A percentile compares a stretch with the other conserved stretches of the same genome.
Conservation (phyloP, 2,797 vertebrate genomes). For the Sardinella longiceps region DNA sequence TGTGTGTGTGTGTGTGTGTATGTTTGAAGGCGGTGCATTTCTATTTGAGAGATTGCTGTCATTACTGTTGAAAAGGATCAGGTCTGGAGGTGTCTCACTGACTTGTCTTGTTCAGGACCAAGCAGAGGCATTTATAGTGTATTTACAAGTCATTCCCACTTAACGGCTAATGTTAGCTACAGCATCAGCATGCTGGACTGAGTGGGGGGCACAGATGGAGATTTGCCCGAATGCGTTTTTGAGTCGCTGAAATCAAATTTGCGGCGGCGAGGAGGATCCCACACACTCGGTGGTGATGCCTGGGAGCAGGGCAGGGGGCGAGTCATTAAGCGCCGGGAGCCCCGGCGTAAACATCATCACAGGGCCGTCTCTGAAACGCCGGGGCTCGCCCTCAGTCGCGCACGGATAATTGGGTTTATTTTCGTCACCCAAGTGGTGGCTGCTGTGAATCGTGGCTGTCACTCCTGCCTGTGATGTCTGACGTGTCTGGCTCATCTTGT, state of each 20-base stretch:
- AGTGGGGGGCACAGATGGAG: neutral
- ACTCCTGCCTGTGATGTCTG: slow-evolving; percentile 71
- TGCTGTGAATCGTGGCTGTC: slow-evolving; percentile 72
- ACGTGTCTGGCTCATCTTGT: slow-evolving; percentile 72
- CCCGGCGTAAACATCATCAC: slow-evolving; percentile 65
- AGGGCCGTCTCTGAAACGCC: slow-evolving; percentile 53
- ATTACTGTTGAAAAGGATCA: slow-evolving; percentile 60
- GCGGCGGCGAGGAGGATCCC: slow-evolving; percentile 46
- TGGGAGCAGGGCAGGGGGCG: slow-evolving; percentile 40
- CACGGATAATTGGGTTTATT: slow-evolving; percentile 77
- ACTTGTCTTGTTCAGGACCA: slow-evolving; percentile 11
- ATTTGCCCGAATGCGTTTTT: slow-evolving; percentile 34
- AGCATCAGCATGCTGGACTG: neutral
- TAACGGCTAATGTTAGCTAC: neutral
- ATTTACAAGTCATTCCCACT: neutral
- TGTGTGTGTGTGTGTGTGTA: neutral
- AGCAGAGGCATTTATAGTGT: slow-evolving; percentile 25
- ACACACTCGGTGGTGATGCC: neutral
- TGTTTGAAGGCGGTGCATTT: slow-evolving; percentile 51
- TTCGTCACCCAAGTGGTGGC: slow-evolving; percentile 72
- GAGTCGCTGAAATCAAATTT: slow-evolving; percentile 56
- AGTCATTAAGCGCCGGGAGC: slow-evolving; percentile 59
- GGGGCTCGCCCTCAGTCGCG: slow-evolving; percentile 58
- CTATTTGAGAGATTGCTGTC: slow-evolving; percentile 51
- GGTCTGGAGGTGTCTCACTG: neutral